These are phyloP conservation scores for Sebastes dallii DNA, from an alignment of 2,797 vertebrate genomes.

Conservation along the genomic window DNA sequence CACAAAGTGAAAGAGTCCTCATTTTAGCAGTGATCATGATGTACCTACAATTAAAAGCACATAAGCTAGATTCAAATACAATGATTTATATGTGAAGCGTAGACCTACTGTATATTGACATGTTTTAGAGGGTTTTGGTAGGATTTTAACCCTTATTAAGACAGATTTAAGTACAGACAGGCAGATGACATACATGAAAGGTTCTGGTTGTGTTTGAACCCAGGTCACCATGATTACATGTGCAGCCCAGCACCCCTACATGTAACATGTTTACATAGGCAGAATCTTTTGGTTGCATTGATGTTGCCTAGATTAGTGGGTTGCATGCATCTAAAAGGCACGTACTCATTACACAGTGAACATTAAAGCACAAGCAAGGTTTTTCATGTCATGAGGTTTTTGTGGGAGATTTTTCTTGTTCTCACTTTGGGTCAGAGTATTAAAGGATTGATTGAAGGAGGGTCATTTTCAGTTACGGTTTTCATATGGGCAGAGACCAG, in stretches of 20 bases:
- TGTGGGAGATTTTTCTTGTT: conserved; percentile 30
- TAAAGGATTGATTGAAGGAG: not conserved
- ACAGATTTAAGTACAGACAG: not conserved
- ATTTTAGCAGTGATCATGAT: no score
- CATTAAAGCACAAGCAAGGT: conserved; percentile 1
- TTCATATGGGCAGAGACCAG: not conserved
- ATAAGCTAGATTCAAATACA: not conserved
- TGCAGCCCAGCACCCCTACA: not conserved
- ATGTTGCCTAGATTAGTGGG: conserved; percentile 49
- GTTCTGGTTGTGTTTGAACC: not conserved
- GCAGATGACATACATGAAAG: not conserved
- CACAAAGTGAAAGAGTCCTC: no score
- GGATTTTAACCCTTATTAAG: not conserved
- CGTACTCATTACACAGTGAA: conserved; percentile 32
- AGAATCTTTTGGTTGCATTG: conserved; percentile 19
- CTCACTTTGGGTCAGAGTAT: conserved; percentile 22
- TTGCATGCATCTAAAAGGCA: conserved; percentile 12
- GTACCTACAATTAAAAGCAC: no score
- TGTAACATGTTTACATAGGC: conserved; percentile 25
- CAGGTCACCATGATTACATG: not conserved
- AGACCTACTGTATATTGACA: not conserved
- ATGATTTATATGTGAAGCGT: not conserved
- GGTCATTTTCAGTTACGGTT: not conserved
- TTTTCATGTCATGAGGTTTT: conserved; percentile 29
- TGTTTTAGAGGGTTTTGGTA: not conserved